These are phyloP conservation scores for Ophthalmolycus amberensis DNA, from an alignment of 2,113 vertebrate species.

Conservation along the genomic window DNA sequence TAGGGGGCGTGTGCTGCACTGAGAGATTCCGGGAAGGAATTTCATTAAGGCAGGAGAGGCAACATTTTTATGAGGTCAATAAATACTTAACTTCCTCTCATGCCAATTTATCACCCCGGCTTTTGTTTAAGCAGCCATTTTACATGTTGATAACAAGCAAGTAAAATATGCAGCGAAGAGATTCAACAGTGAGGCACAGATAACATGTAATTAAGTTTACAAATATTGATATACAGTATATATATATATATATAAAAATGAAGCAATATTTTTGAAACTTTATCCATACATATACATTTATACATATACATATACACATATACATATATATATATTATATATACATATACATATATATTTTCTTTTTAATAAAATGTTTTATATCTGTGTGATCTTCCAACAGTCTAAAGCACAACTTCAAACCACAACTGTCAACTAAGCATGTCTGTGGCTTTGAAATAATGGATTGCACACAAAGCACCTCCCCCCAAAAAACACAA, in stretches of 20 bases:
- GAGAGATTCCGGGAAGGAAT: conserved; percentile 62
- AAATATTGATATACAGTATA: background rate
- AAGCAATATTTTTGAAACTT: no score
- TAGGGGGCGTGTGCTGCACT: conserved; percentile 60
- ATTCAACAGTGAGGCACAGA: conserved; percentile 5
- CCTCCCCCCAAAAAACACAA: conserved; percentile 57
- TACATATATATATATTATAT: background rate
- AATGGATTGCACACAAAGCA: conserved; percentile 61
- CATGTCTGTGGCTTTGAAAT: conserved; percentile 52
- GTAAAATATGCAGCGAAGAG: conserved; percentile 38
- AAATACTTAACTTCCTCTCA: conserved; percentile 82
- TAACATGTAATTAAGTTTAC: conserved; percentile 16
- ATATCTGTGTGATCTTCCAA: conserved; percentile 8
- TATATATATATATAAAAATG: background rate
- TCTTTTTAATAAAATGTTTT: background rate
- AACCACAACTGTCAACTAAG: conserved; percentile 51
- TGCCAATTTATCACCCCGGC: conserved; percentile 75
- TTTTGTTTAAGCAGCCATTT: conserved; percentile 75
- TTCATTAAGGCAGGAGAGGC: conserved; percentile 70
- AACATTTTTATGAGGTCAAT: conserved; percentile 82
- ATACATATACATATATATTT: background rate
- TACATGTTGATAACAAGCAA: conserved; percentile 61
- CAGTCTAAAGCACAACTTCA: conserved; percentile 22
- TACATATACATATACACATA: background rate
- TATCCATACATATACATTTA: no score